Evolutionary conservation across 2,888 invertebrate genomes (phyloP).

Genomic region (Taphrorychus bicolor): DNA sequence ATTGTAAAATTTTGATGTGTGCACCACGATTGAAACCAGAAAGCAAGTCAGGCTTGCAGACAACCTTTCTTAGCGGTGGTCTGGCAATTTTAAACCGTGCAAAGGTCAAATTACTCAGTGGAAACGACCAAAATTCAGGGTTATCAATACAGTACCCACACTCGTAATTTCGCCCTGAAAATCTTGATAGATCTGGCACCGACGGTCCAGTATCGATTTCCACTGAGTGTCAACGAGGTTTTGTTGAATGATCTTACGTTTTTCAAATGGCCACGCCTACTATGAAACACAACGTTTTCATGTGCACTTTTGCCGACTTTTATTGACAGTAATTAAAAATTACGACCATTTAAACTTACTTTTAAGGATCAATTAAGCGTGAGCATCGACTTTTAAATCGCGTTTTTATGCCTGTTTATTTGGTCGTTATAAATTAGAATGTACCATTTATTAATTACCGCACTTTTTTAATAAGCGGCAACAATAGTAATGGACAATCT

Average conservation of each 20-base stretch:
- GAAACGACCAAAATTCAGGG: slow-evolving; percentile 58
- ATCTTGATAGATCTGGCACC: slow-evolving; percentile 15
- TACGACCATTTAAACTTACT: background rate
- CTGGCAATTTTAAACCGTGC: slow-evolving; percentile 37
- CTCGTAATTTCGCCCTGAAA: background rate
- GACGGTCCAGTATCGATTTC: slow-evolving; percentile 29
- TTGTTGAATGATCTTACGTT: slow-evolving; percentile 38
- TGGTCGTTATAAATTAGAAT: background rate
- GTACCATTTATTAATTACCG: slow-evolving; percentile 8
- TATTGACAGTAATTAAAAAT: background rate
- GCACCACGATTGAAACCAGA: background rate
- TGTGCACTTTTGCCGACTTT: background rate
- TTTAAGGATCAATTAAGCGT: background rate
- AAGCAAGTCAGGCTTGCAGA: slow-evolving; percentile 25
- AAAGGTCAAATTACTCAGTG: slow-evolving; percentile 56
- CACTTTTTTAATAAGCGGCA: slow-evolving; percentile 12
- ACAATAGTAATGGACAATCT: slow-evolving; percentile 17
- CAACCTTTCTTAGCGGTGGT: slow-evolving; percentile 43
- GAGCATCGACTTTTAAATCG: background rate
- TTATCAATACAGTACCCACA: slow-evolving; percentile 46
- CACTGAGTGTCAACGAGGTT: slow-evolving; percentile 30
- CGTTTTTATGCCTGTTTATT: background rate
- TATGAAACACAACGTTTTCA: background rate
- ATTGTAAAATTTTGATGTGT: background rate
- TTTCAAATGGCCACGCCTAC: slow-evolving; percentile 23